phyloP scores from a whole-genome alignment of 2,113 vertebrate genomes.

The Trichechus manatus region DNA sequence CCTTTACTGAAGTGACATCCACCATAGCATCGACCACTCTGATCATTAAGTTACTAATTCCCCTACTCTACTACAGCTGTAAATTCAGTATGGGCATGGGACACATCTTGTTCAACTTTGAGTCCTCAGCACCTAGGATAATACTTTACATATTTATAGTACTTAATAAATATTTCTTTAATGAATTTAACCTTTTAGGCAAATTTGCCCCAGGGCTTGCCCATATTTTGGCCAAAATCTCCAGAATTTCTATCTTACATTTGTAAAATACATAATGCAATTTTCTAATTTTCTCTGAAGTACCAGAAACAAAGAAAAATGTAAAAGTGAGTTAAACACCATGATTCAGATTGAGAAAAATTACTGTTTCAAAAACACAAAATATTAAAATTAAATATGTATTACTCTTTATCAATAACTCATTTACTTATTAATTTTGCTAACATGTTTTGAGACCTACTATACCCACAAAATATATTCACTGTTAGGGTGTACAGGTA shows the following conservation, averaged over 20 bases:
- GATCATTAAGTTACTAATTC: neutral
- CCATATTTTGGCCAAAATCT: neutral
- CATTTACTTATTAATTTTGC: neutral
- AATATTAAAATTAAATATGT: neutral
- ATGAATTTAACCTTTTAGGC: neutral
- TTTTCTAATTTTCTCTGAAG: neutral
- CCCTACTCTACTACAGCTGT: neutral
- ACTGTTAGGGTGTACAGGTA: neutral
- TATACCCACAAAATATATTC: neutral
- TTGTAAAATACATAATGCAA: neutral
- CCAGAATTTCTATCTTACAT: neutral
- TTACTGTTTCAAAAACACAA: neutral
- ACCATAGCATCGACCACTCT: fast-evolving
- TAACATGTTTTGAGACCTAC: neutral
- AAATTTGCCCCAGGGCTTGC: neutral
- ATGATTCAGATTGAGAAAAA: neutral
- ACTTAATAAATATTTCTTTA: neutral
- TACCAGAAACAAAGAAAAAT: neutral
- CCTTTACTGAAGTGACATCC: neutral
- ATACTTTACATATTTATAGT: neutral
- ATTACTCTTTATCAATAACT: neutral
- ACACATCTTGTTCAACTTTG: neutral
- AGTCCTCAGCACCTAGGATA: neutral
- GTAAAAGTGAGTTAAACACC: neutral
- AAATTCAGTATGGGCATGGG: neutral